These are phyloP conservation scores for Ips typographus DNA, from an alignment of 1,140 invertebrate species.

Conservation along the genomic window DNA sequence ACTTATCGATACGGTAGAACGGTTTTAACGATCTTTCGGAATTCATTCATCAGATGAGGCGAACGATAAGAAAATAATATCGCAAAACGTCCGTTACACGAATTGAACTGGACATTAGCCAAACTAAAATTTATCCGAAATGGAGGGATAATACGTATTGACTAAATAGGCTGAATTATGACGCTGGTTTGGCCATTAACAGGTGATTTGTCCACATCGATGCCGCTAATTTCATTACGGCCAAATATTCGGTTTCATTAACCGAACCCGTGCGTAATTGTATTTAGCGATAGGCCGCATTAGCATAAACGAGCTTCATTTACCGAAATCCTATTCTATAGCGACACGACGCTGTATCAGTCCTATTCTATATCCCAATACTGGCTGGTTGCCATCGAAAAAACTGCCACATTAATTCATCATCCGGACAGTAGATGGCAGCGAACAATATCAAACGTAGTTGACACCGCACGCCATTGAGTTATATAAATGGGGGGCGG, in stretches of 20 bases:
- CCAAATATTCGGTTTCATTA: slow-evolving; percentile 14
- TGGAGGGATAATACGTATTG: neutral
- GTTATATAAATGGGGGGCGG: slow-evolving; percentile 11
- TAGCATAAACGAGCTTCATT: slow-evolving; percentile 5
- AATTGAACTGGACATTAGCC: neutral
- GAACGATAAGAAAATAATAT: slow-evolving; percentile 1
- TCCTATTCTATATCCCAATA: too few species aligned
- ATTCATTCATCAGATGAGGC: slow-evolving; percentile 13
- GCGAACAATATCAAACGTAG: slow-evolving; percentile 9
- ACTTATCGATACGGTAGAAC: slow-evolving; percentile 13
- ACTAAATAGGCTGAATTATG: slow-evolving; percentile 2
- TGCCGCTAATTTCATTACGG: slow-evolving; percentile 14
- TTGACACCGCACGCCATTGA: slow-evolving; percentile 11
- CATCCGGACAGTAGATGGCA: neutral
- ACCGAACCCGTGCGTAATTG: neutral
- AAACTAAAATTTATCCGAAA: neutral
- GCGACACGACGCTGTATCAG: too few species aligned
- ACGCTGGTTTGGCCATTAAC: neutral
- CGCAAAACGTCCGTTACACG: neutral
- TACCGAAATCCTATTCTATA: neutral
- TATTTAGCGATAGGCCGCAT: slow-evolving; percentile 5
- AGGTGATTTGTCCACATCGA: slow-evolving; percentile 10
- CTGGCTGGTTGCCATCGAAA: too few species aligned
- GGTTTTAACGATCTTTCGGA: slow-evolving; percentile 21
- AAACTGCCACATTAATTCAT: neutral